Conservation (phyloP, 2,888 invertebrate species). For the Cantharis nigra region DNA sequence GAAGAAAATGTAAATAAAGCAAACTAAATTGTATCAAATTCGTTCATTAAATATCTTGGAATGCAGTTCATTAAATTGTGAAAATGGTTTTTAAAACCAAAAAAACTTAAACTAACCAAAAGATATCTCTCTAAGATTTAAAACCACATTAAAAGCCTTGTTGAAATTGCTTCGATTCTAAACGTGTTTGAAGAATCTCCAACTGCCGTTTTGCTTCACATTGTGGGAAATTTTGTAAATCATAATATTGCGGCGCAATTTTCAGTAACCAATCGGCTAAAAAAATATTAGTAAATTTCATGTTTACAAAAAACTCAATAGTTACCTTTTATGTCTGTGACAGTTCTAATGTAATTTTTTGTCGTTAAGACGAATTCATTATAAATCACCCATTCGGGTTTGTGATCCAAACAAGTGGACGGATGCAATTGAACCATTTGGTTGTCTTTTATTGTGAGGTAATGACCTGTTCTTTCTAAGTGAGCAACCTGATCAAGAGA, state of each 20-base stretch:
- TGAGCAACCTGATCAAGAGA: slow-evolving; percentile 79
- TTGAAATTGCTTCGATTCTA: slow-evolving; percentile 87
- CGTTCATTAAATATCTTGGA: neutral
- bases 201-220: slow-evolving; percentile 95
- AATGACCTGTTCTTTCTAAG: slow-evolving; percentile 96
- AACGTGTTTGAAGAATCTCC: slow-evolving; percentile 81
- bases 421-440: slow-evolving; percentile 99
- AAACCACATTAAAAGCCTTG: slow-evolving; percentile 74
- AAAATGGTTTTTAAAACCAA: neutral
- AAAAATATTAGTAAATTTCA: slow-evolving; percentile 12
- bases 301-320: slow-evolving; percentile 37
- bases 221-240: slow-evolving; percentile 95
- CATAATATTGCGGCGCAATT: slow-evolving; percentile 98
- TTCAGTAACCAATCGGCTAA: slow-evolving; percentile 92
- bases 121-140: neutral
- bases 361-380: slow-evolving; percentile 99
- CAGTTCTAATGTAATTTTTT: slow-evolving; percentile 98
- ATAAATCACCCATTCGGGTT: slow-evolving; percentile 99
- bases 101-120: neutral
- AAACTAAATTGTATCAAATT: neutral
- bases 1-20: neutral
- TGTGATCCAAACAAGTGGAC: slow-evolving; percentile 98
- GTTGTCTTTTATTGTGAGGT: slow-evolving; percentile 98
- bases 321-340: slow-evolving; percentile 98
- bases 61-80: neutral